Base-by-base conservation (phyloP, 2,888 invertebrate genomes). In the Nymphalis c-album region DNA sequence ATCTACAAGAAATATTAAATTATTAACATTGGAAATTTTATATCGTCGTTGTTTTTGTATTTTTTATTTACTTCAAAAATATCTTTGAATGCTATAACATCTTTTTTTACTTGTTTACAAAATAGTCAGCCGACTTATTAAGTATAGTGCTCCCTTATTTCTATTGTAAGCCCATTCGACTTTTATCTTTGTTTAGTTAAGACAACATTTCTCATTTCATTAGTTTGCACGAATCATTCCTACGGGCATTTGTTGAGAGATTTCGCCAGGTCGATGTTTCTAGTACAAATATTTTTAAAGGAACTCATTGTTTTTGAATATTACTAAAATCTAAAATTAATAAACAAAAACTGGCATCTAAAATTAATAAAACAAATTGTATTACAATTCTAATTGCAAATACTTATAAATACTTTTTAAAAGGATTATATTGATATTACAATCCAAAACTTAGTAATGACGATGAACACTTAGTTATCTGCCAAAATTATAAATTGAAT, bases 161-260 rank as follows among this genome's bases (percentile, higher is more conserved):
- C 51, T 64, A 65, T 63, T 64, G 46, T 51, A 62, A 57, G 70
- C 68, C 71, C 65, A 60, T 60, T 55, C 59, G 63, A 60, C 55
- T 65, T 65, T 72, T 66, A 66, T 63, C 71, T 70, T 70, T 69
- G 70, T 62, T 63, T 71, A 71, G 66, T 47, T 74, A 84, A 75
- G 72, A 55, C 48, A 68, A 83, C 85, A 87, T 87, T 70, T 72
- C 75, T 84, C 91, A 91, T 90, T 89, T 90, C 87, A 86, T 87
- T 92, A 92, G 92, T 91, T 93, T 94, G 93, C 93, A 94, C 93
- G 94, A 93, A 94, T 94, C 94, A 94, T 94, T 94, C 94, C 94
- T 87, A 79, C 80, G 80, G 86, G 88, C 84, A 80, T 80, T 78
- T 78, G 81, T 78, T 79, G 76, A 75, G 82, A 81, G 83, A 76